These are phyloP conservation scores for Morpho deidamia DNA, from an alignment of 2,888 invertebrate species.

Conservation along the genomic window DNA sequence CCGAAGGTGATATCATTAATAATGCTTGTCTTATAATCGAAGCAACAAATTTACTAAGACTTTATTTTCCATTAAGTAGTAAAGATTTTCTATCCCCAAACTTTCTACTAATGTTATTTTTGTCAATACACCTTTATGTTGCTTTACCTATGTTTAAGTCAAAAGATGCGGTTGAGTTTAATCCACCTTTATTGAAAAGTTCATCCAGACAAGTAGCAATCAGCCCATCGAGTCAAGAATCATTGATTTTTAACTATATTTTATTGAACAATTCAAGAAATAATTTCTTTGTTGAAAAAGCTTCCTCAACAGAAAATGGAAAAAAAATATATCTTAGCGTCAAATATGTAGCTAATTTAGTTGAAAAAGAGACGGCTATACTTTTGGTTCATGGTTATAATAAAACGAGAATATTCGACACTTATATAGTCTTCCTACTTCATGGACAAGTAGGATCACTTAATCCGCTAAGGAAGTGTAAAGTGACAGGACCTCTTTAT, in stretches of 20 bases:
- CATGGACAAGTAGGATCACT: slow-evolving; percentile 47
- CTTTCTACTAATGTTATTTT: slow-evolving; percentile 77
- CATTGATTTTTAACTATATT: slow-evolving; percentile 47
- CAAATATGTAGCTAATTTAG: slow-evolving; percentile 61
- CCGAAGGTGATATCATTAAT: slow-evolving; percentile 55
- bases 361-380: slow-evolving; percentile 45
- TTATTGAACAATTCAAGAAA: slow-evolving; percentile 52
- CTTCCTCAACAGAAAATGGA: slow-evolving; percentile 44
- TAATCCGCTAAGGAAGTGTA: slow-evolving; percentile 55
- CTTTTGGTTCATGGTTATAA: slow-evolving; percentile 64
- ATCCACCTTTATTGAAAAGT: slow-evolving; percentile 62
- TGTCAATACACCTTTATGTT: slow-evolving; percentile 75
- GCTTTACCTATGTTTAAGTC: slow-evolving; percentile 73
- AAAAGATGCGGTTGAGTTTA: slow-evolving; percentile 58
- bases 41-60: slow-evolving; percentile 71
- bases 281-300: slow-evolving; percentile 58
- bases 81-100: slow-evolving; percentile 73
- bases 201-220: slow-evolving; percentile 56
- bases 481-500: slow-evolving; percentile 59
- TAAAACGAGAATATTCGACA: slow-evolving; percentile 67
- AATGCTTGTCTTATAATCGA: slow-evolving; percentile 77
- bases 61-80: slow-evolving; percentile 75
- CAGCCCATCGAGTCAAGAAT: slow-evolving; percentile 57
- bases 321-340: slow-evolving; percentile 56
- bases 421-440: slow-evolving; percentile 56